Evolutionary conservation across 2,797 vertebrate genomes (phyloP), one percentile per base, ranked within the genome.

Genomic region (Tenualosa ilisha): DNA sequence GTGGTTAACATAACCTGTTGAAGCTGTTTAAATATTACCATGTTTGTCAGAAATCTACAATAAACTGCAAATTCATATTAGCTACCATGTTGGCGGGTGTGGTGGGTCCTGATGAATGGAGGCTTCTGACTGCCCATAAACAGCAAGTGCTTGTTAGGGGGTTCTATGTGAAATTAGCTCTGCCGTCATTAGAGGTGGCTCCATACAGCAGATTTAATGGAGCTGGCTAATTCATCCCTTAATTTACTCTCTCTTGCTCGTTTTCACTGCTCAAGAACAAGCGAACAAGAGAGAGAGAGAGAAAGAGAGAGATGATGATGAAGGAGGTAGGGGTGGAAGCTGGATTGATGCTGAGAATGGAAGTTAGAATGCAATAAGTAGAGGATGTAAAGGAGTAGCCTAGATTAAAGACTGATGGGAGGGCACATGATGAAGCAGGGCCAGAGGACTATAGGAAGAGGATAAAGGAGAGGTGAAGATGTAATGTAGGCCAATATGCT

Each of bases 121-220:
- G 20, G 63, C 81, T 65, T 79, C 81, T 81, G 72, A 84, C 87
- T 86, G 81, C 82, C 81, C 50, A 72, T 87, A 87, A 88, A 90
- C 86, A 90, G 87, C 83, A 81, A 87, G 86, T 88, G 87, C 82
- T 85, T 85, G 86, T 88, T 84, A 85, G 82, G 85, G 65, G 53
- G 63, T 37, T 54, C 83, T 63, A 85, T 89, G 86, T 81, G 54
- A 51, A 88, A 86, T 88, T 85, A 68, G n/a, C 31, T 4, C 83
- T 59, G 81, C 24, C 88, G 83, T 87, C 86, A 88, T 89, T 85
- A 85, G 84, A 31, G 85, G 43, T 83, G 65, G 59, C 72, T 83
- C 85, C 72, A 50, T 85, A 86, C 85, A 85, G 85, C 87, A 63
- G 13, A 83, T 84, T 87, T 82, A 88, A 81, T 85, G 68, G 59